Conservation (phyloP, 1,140 invertebrate genomes). For the Drosophila chauvacae region DNA sequence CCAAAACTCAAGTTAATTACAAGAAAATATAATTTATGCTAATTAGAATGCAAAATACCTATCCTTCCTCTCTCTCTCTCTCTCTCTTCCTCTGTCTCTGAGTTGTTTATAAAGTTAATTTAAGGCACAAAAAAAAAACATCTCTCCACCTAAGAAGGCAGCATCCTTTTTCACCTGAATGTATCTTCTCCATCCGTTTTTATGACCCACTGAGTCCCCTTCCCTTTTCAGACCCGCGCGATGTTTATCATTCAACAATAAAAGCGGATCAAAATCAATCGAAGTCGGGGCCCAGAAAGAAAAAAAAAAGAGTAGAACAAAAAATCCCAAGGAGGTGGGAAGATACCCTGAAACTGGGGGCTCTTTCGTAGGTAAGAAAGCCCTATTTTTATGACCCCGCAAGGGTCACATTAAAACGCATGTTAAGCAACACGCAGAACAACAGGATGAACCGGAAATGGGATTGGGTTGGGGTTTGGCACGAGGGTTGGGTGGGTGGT, state of each 20-base stretch:
- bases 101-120: constrained; percentile 29
- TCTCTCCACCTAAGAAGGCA: not conserved
- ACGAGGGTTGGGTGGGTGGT: not conserved
- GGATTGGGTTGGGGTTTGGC: constrained; percentile 19
- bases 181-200: constrained; percentile 15
- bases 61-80: not conserved
- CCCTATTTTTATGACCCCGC: constrained; percentile 73
- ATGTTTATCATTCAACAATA: constrained; percentile 63
- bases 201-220: constrained; percentile 34
- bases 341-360: not conserved
- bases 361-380: constrained; percentile 29
- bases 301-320: not conserved
- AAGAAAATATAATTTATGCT: constrained; percentile 1
- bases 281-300: constrained; percentile 20
- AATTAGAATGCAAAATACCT: not conserved
- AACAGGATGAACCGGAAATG: constrained; percentile 27
- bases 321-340: not conserved
- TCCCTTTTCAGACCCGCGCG: too few species aligned
- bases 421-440: constrained; percentile 63
- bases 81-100: not conserved
- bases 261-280: constrained; percentile 70
- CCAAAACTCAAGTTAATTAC: not conserved
- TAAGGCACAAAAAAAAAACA: not conserved
- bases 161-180: constrained; percentile 30
- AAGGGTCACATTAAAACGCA: constrained; percentile 84